phyloP scores from a whole-genome alignment of 1,140 invertebrate species.

The Drosophila cardini region DNA sequence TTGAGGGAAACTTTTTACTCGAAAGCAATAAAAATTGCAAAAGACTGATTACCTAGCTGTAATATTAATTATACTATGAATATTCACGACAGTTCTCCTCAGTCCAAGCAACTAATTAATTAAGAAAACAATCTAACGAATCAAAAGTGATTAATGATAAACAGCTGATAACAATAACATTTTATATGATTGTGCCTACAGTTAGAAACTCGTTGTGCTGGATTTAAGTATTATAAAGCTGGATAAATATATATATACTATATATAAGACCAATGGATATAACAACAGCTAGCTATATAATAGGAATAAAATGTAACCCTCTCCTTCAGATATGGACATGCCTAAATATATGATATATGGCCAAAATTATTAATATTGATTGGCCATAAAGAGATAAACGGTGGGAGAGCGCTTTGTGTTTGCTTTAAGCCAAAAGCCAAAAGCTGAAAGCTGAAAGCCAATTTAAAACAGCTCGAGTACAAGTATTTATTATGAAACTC shows the following conservation, averaged over 20 bases:
- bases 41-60: constrained; percentile 2
- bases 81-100: constrained; percentile 18
- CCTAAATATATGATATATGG: constrained; percentile 54
- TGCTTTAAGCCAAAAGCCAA: constrained; percentile 7
- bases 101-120: constrained; percentile 29
- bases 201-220: constrained; percentile 28
- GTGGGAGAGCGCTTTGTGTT: constrained; percentile 30
- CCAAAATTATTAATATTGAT: constrained; percentile 53
- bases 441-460: constrained; percentile 19
- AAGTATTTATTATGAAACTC: constrained; percentile 28
- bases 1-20: neutral
- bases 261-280: constrained; percentile 11
- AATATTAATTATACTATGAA: constrained; percentile 22
- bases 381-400: constrained; percentile 51
- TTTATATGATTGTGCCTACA: constrained; percentile 1
- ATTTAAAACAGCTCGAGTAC: constrained; percentile 20
- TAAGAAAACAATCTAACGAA: constrained; percentile 23
- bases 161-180: constrained; percentile 40
- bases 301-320: constrained; percentile 1
- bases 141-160: constrained; percentile 38
- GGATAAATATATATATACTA: neutral
- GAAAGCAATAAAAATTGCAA: neutral
- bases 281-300: constrained; percentile 1
- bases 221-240: constrained; percentile 7
- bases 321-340: constrained; percentile 7